Base-by-base conservation (phyloP, 2,113 vertebrate genomes). In the Microtus montanus region DNA sequence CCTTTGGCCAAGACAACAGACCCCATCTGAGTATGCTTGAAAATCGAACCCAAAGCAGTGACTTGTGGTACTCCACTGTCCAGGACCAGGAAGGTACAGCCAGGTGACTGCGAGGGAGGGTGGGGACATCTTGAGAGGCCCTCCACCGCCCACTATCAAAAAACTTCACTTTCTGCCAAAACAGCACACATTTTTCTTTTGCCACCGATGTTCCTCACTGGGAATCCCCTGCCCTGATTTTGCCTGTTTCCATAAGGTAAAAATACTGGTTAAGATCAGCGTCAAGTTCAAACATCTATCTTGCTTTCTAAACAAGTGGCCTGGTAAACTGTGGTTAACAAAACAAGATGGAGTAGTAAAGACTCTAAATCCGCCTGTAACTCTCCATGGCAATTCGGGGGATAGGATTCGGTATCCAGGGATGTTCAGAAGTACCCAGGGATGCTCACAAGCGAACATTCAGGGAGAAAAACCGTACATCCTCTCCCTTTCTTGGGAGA, bases 341-440 rank as follows among this genome's bases (percentile, higher is more conserved):
- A 70, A 89, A 78, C 91, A 71, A 71, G 80, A 90, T 77, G 95
- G 85, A 89, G 91, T 58, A 84, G 10, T 70, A 5, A 54, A 88
- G 66, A 58, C 26, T 74, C 52, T 63, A 22, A 80, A 7, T 9
- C 12, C 26, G 12, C 61, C 19, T 41, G 73, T 78, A 44, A 12
- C 71, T 77, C 73, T 49, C 70, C 44, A 3, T 78, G 64, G 58
- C 88, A 28, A 35, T 64, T 52, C 28, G 47, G 64, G 58, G 70
- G 74, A 3, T 28, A 52, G 74, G 44, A 3, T 78, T 38, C 17
- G 13, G 68, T 22, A 54, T 85, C 66, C 82, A n/a, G 86, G 63
- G 91, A 44, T 33, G 85, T 73, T 30, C 61, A 54, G 63, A 26
- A 44, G 74, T 33, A 33, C 66, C 66, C 66, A 68, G 30, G 54